A percentile compares a stretch with the other conserved stretches of the same genome.
phyloP scores from a whole-genome alignment of 2,113 vertebrate species.

The Megalops atlanticus region DNA sequence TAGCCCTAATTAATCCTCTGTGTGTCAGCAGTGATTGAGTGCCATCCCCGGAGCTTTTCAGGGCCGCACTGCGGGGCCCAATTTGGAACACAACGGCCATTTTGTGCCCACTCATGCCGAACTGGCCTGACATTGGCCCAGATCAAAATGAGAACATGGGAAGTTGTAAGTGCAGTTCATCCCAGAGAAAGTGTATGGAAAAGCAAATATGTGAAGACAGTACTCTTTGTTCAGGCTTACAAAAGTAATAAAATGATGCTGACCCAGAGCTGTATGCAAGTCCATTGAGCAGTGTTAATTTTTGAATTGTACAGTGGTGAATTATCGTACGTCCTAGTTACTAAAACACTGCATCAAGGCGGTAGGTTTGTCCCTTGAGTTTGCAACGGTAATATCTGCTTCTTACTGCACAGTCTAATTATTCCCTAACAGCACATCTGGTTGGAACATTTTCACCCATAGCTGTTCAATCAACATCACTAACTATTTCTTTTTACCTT shows the following conservation, averaged over 20 bases:
- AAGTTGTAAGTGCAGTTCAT: constrained; percentile 10
- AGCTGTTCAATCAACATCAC: too few species aligned
- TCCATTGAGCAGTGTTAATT: constrained; percentile 7
- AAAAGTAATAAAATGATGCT: too few species aligned
- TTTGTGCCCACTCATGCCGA: constrained; percentile 30
- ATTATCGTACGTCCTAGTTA: neutral
- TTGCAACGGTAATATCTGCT: too few species aligned
- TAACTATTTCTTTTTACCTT: too few species aligned
- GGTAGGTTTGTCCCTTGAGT: too few species aligned
- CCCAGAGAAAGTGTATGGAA: constrained; percentile 6
- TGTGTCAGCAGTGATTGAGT: constrained; percentile 20
- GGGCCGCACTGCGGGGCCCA: neutral
- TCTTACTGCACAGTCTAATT: too few species aligned
- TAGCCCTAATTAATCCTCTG: constrained; percentile 38
- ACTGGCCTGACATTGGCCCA: constrained; percentile 1
- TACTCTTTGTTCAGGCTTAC: neutral
- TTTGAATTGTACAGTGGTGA: neutral
- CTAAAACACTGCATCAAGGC: too few species aligned
- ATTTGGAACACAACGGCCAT: constrained; percentile 32
- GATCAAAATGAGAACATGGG: constrained; percentile 15
- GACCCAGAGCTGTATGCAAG: too few species aligned
- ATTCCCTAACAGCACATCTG: too few species aligned
- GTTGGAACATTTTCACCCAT: too few species aligned
- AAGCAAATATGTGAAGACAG: constrained; percentile 17
- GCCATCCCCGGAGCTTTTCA: constrained; percentile 7